Base-by-base conservation (phyloP, 1,140 invertebrate species). In the Colletes gigas region DNA sequence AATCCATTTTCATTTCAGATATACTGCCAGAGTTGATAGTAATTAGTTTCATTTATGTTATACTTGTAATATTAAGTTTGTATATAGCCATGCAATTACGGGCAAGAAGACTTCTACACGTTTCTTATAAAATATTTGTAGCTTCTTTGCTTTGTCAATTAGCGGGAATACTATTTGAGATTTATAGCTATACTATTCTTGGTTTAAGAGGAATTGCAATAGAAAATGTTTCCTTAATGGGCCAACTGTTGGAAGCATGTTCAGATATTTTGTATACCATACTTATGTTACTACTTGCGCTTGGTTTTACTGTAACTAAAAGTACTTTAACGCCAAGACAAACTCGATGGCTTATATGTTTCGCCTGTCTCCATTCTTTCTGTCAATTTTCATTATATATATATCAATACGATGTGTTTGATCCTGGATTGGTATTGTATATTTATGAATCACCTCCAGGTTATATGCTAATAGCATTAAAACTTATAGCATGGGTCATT, bases 301-400 rank as follows among this genome's bases (percentile, higher is more conserved):
- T 98, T 92, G 98, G 98, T 4, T 98, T 96, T 89, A 98, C 98
- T 0, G 96, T 99, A 15, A 98, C 98, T 0, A 94, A 97, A 75
- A 98, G 97, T 0, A 91, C 97, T 3, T 92, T 98, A 15, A 96
- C 96, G 30, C 95, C 95, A 1, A 94, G 97, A 6, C 97, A 97
- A 93, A 93, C 98, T 17, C 96, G 96, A 7, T 93, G 97, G n/a
- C 97, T 98, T 90, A 96, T 97, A 94, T 96, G 95, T 72, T 91
- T 96, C 30, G 97, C 97, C 86, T 90, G 94, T 1, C 92, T 96
- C n/a, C 95, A 95, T 6, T 97, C 96, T 86, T 90, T 95, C 2
- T 83, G 87, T 47, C 91, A 92, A 71, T 71, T 92, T 44, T 93
- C 95, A 0, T 94, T 98, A 0, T 97, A 98, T 88, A 94, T 97